These are phyloP conservation scores for Cynaeus angustus DNA, from an alignment of 2,888 invertebrate species.

Conservation along the genomic window DNA sequence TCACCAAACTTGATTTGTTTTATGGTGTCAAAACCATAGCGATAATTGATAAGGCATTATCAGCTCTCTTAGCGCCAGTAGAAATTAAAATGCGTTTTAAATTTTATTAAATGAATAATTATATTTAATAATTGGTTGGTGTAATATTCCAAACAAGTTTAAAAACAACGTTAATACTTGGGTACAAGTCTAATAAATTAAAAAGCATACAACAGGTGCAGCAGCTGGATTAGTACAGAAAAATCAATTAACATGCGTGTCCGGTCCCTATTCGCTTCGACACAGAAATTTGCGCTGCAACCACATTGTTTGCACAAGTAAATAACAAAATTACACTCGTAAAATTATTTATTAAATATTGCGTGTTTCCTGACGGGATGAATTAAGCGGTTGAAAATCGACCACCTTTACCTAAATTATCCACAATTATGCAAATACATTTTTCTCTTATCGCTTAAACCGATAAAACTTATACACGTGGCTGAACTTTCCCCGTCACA, in stretches of 20 bases:
- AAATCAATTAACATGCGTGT: slow-evolving; percentile 45
- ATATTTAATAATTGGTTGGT: not conserved
- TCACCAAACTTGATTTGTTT: slow-evolving; percentile 30
- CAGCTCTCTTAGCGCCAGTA: slow-evolving; percentile 4
- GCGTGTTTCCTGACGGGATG: slow-evolving; percentile 44
- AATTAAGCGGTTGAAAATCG: slow-evolving; percentile 42
- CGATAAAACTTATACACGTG: slow-evolving; percentile 20
- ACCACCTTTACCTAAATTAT: slow-evolving; percentile 39
- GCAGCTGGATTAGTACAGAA: not conserved
- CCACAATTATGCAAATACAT: slow-evolving; percentile 47
- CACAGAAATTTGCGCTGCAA: slow-evolving; percentile 34
- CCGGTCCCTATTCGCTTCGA: slow-evolving; percentile 23
- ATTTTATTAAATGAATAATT: slow-evolving; percentile 26
- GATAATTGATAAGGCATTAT: slow-evolving; percentile 1
- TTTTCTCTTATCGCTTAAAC: slow-evolving; percentile 34
- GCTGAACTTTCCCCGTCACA: slow-evolving; percentile 30
- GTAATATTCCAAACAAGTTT: not conserved
- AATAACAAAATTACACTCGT: slow-evolving; percentile 47
- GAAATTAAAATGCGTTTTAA: slow-evolving; percentile 36
- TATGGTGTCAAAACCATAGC: slow-evolving; percentile 26
- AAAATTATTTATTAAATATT: slow-evolving; percentile 47
- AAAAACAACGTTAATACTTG: too few relatives aligned
- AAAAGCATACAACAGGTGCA: slow-evolving; percentile 8
- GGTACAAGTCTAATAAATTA: too few relatives aligned
- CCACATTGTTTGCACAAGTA: slow-evolving; percentile 49